Evolutionary conservation across 2,113 vertebrate species (phyloP).

Genomic region (Sciurus niger): DNA sequence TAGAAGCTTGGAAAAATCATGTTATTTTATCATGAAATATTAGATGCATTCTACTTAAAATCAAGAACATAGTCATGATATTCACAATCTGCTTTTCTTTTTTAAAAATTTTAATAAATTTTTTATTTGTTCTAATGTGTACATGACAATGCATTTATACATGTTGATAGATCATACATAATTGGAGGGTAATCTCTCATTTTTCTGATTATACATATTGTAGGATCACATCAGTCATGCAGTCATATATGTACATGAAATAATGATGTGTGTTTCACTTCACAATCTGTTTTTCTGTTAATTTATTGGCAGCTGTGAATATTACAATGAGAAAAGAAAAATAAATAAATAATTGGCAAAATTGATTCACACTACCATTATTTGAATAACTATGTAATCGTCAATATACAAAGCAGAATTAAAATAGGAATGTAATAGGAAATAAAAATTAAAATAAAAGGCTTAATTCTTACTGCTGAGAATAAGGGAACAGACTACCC

Average conservation of each 20-base stretch:
- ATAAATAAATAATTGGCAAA: neutral
- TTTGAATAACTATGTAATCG: neutral
- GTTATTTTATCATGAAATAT: neutral
- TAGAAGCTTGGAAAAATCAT: neutral
- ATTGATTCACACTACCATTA: neutral
- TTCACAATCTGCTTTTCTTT: neutral
- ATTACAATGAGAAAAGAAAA: neutral
- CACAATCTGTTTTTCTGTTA: neutral
- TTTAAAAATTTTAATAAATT: no score
- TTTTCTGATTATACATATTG: no score
- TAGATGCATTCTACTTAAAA: neutral
- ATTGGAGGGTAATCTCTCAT: no score
- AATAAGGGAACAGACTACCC: neutral
- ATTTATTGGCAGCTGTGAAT: neutral
- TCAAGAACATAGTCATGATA: neutral
- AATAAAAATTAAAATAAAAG: neutral
- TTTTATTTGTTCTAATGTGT: no score
- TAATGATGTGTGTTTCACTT: no score
- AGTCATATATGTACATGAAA: no score
- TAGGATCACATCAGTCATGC: no score
- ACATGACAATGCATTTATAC: no score
- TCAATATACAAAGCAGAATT: neutral
- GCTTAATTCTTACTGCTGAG: neutral
- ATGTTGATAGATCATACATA: no score
- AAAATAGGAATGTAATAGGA: neutral